Conservation (phyloP, 2,113 vertebrate genomes). For the Oreochromis niloticus region DNA sequence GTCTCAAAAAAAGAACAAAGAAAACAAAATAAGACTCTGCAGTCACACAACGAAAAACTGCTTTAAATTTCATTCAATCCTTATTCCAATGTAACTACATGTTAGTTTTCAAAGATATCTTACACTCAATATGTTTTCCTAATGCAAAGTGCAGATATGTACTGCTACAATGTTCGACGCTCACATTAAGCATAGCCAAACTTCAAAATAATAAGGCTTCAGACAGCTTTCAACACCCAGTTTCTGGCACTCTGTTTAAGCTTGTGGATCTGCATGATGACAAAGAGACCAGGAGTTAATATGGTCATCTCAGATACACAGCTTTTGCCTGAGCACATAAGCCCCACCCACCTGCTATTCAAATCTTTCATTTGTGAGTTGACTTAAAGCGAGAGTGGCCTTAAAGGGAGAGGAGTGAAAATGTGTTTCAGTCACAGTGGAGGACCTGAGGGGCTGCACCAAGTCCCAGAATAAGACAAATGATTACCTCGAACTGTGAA, state of each 20-base stretch:
- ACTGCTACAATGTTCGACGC: not conserved
- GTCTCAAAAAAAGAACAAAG: not conserved
- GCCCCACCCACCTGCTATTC: not conserved
- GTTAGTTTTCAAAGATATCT: not conserved
- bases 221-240: not conserved
- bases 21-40: not conserved
- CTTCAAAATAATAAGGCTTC: not conserved
- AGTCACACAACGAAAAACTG: no score
- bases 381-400: not conserved
- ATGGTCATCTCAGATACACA: not conserved
- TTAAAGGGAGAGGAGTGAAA: not conserved
- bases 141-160: not conserved
- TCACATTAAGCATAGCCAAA: not conserved
- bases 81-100: not conserved
- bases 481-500: not conserved
- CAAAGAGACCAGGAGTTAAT: not conserved
- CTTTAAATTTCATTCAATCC: not conserved
- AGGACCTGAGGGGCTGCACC: not conserved
- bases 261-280: not conserved
- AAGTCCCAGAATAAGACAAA: not conserved
- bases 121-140: not conserved
- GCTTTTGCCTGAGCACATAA: not conserved
- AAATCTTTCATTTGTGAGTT: not conserved
- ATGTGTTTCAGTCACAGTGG: not conserved
- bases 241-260: not conserved